Evolutionary conservation across 2,113 vertebrate genomes (phyloP).

Genomic region (Nesospiza acunhae): DNA sequence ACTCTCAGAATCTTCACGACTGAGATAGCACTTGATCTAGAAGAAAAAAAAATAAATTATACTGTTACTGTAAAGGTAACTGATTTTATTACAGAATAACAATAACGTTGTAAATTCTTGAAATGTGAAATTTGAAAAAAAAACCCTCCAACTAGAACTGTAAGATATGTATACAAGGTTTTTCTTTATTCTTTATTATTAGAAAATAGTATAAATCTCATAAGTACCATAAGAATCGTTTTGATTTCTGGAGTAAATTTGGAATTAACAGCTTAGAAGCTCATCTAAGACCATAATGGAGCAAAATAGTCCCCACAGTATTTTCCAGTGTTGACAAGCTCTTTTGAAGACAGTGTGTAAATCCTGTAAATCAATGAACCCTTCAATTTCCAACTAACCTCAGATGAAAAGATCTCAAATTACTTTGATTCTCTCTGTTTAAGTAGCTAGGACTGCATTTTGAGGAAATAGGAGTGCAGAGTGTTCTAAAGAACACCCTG

Average conservation of each 20-base stretch:
- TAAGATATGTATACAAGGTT: fast-evolving
- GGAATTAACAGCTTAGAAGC: neutral
- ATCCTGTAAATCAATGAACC: neutral
- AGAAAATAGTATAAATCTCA: neutral
- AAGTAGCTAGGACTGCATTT: neutral
- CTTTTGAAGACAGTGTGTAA: neutral
- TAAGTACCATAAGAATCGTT: neutral
- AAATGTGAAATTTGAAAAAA: neutral
- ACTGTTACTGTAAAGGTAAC: neutral
- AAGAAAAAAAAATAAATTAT: neutral
- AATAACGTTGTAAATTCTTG: neutral
- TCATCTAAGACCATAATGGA: neutral
- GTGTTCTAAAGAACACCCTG: neutral
- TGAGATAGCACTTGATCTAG: conserved; percentile 97
- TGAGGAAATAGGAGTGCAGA: neutral
- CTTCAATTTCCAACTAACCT: neutral
- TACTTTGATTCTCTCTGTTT: neutral
- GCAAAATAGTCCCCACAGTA: neutral
- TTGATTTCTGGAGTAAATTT: neutral
- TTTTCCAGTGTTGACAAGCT: neutral
- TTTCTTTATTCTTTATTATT: neutral
- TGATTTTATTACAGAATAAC: neutral
- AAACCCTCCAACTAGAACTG: fast-evolving
- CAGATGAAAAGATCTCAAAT: neutral
- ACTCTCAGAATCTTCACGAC: conserved; percentile 99